Evolutionary conservation across 2,113 vertebrate genomes (phyloP).

Genomic region (Promerops cafer): DNA sequence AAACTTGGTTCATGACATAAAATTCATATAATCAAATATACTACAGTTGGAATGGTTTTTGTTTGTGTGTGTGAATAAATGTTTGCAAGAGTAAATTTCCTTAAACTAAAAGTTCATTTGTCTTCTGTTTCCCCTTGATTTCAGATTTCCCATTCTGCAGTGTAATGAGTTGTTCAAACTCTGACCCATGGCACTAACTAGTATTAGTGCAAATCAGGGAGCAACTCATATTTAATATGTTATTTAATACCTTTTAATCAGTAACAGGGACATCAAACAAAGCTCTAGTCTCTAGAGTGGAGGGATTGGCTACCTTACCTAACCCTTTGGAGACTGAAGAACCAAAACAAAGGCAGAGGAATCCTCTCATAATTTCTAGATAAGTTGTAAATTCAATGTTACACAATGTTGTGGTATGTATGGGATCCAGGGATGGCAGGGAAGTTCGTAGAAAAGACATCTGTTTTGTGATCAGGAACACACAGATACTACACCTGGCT

Average conservation of each 20-base stretch:
- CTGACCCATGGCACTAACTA: background rate
- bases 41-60: background rate
- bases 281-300: background rate
- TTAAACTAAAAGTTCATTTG: background rate
- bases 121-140: background rate
- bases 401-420: background rate
- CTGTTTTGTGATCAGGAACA: fast-evolving
- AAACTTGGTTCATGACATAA: background rate
- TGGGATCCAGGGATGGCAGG: background rate
- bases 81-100: background rate
- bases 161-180: background rate
- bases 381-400: background rate
- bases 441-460: background rate
- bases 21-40: background rate
- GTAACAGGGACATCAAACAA: background rate
- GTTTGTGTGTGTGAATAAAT: background rate
- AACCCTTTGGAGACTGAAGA: background rate
- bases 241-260: background rate
- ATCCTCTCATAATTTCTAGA: background rate
- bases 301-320: background rate
- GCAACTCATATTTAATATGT: background rate
- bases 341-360: background rate
- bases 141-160: background rate
- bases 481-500: background rate
- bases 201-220: background rate